Base-by-base conservation (phyloP, 2,888 invertebrate genomes). In the Chymomyza procnemis region DNA sequence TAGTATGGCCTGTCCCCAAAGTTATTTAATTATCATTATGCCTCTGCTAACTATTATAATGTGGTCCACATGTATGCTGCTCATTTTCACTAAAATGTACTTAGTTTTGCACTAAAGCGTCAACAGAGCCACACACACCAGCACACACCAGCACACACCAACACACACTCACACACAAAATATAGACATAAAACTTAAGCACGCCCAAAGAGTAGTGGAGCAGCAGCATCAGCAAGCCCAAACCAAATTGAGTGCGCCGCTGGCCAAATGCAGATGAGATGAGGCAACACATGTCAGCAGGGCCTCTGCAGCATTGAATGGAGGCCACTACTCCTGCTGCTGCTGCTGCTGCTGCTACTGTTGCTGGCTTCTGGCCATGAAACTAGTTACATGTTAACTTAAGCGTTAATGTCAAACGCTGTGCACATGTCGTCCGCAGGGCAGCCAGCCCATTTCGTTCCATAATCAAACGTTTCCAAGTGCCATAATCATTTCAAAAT, bases 121-220 rank as follows among this genome's bases (percentile, higher is more conserved):
- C 85, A 19, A 50, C 16, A 19, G 8, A 67, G 55, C 55, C 70
- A 81, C 76, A 76, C n/a, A n/a, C n/a, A n/a, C n/a, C n/a, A n/a
- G n/a, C n/a, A n/a, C n/a, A n/a, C n/a, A n/a, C n/a, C n/a, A n/a
- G n/a, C n/a, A n/a, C n/a, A n/a, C n/a, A n/a, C n/a, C n/a, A n/a
- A n/a, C n/a, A 50, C 16, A 19, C 3, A 67, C 46, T 46, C 70
- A 81, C 76, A 76, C 79, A 72, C 74, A 63, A 71, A 71, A 85
- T 87, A 74, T 82, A 87, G 87, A 81, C 83, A 81, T 87, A 76
- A 74, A 87, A 85, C 77, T 79, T 76, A 72, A 84, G 79, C 69
- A 78, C 66, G 74, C 67, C 67, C 55, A 55, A 52, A 61, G 50
- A 60, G 61, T n/a, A n/a, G n/a, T n/a, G n/a, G n/a, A n/a, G n/a